Evolutionary conservation across 2,888 invertebrate genomes (phyloP), one percentile per base, ranked within the genome.

Genomic region (Dermolepida albohirtum): DNA sequence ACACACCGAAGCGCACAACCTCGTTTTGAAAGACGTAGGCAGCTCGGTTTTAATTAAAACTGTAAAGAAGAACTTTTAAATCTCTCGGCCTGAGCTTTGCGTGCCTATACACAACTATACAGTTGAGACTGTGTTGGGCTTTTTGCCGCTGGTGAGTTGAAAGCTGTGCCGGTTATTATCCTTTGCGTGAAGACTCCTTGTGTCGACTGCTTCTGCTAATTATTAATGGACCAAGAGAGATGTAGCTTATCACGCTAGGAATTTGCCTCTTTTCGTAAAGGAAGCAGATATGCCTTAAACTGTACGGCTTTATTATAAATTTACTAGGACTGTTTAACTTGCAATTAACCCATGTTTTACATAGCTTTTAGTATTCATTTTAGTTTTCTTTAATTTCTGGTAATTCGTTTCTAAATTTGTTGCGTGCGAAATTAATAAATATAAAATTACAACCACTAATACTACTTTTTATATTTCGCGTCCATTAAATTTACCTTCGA

Each of bases 181-280:
- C 44, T 34, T 34, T 41, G 52, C 41, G 54, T 64, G 41, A 47
- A 65, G 43, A 12, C 55, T 41, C 17, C 16, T 41, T 55, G 17
- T 40, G 41, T 43, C 44, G 29, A 47, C 51, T 41, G 14, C 27
- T 17, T 16, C 34, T 43, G 55, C 55, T 63, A 67, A 67, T 67
- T 67, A 67, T 67, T 67, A 67, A 67, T 62, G 62, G 59, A 49
- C n/a, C 12, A 44, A 11, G 49, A 40, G 51, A 39, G 51, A 44
- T 51, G 64, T 50, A 50, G 50, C 64, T 64, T 64, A 64, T 64
- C 64, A 29, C 39, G 12, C 39, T 12, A 64, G 40, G 40, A 50
- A 50, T 50, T 29, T n/a, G 4, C 51, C 34, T 40, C 22, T 47
- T 11, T 55, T 17, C 5, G 55, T 17, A 40, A 39, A 22, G 7